phyloP scores from a whole-genome alignment of 2,797 vertebrate genomes.

The Manis pentadactyla region DNA sequence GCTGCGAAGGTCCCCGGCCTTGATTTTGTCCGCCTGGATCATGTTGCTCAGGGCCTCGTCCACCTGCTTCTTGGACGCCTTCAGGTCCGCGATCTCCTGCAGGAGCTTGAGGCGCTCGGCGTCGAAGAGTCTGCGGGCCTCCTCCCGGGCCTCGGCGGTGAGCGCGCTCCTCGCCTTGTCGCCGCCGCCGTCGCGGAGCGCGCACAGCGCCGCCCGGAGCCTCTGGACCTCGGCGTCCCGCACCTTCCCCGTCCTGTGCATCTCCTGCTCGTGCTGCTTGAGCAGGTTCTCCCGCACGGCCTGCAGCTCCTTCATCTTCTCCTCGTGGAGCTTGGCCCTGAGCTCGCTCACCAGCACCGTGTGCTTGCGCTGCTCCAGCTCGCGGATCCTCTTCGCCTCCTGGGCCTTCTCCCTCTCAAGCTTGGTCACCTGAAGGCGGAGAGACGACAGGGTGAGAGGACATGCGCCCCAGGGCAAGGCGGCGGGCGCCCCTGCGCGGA shows the following conservation, averaged over 20 bases:
- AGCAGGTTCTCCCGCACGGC: conserved; percentile 95
- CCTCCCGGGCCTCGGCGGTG: conserved; percentile 96
- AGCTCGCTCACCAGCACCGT: conserved; percentile 96
- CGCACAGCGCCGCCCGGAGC: conserved; percentile 93
- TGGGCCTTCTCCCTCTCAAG: conserved; percentile 98
- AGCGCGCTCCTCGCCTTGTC: conserved; percentile 97
- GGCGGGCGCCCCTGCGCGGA: background rate
- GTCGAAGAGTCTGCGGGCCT: conserved; percentile 98
- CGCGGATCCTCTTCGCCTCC: conserved; percentile 96
- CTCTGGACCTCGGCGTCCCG: conserved; percentile 97
- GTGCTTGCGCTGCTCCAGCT: conserved; percentile 98
- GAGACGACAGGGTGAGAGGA: conserved; percentile 42
- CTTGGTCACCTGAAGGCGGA: conserved; percentile 92
- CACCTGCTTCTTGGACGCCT: conserved; percentile 95
- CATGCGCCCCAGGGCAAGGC: background rate
- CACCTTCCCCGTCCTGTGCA: conserved; percentile 95
- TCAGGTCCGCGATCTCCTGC: conserved; percentile 96
- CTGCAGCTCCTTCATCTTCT: conserved; percentile 98
- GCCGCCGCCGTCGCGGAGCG: conserved; percentile 95
- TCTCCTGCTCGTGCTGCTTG: conserved; percentile 97
- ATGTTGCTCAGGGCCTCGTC: conserved; percentile 97
- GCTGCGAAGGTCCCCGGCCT: conserved; percentile 96
- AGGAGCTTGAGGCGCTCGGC: conserved; percentile 97
- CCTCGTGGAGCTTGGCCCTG: conserved; percentile 97
- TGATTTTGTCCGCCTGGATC: conserved; percentile 98